Evolutionary conservation across 1,140 invertebrate genomes (phyloP).

Genomic region (Camponotus floridanus): DNA sequence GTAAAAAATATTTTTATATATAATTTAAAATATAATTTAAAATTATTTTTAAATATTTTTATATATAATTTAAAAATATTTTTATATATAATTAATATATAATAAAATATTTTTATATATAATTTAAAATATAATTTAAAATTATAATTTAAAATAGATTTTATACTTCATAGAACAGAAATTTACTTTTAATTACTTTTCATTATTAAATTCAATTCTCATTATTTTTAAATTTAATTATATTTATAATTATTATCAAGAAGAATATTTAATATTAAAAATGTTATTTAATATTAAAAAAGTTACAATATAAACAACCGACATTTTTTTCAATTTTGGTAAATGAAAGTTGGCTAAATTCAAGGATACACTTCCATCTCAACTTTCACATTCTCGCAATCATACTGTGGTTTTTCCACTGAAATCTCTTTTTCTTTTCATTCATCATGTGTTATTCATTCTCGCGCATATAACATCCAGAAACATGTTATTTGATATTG

Average conservation of each 20-base stretch:
- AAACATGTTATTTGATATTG: slow-evolving; percentile 15
- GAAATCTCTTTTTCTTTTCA: background rate
- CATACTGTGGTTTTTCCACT: background rate
- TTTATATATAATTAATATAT: background rate
- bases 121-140: too few relatives aligned
- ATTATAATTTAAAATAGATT: background rate
- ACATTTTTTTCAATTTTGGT: background rate
- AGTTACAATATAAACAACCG: background rate
- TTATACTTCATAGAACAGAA: background rate
- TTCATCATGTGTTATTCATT: background rate
- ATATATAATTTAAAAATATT: background rate
- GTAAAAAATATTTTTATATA: background rate
- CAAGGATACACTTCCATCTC: too few relatives aligned
- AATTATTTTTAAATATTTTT: too few relatives aligned
- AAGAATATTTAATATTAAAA: background rate
- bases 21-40: background rate
- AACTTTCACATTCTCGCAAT: background rate
- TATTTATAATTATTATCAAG: background rate
- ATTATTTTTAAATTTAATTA: background rate
- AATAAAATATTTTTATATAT: background rate
- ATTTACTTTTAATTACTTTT: background rate
- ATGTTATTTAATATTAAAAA: background rate
- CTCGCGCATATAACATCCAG: background rate
- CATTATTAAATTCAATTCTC: background rate
- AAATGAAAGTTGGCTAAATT: background rate